Evolutionary conservation across 2,113 vertebrate species (phyloP).

Genomic region (Nothobranchius kuhntae): DNA sequence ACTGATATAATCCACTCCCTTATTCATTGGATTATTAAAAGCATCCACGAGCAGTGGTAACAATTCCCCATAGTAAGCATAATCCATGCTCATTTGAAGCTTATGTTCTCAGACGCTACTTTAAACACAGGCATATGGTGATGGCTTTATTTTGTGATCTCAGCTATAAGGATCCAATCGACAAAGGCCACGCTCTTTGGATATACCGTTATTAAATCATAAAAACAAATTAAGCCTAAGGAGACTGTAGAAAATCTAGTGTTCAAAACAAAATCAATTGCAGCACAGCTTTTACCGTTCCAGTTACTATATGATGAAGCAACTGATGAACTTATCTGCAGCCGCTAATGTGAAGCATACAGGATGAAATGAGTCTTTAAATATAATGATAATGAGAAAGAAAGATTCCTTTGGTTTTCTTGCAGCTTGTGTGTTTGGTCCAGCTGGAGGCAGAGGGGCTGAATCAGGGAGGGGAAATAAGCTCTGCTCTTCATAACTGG

Average conservation of each 20-base stretch:
- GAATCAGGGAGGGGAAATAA: slow-evolving; percentile 73
- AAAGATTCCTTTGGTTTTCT: slow-evolving; percentile 42
- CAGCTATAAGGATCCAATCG: slow-evolving; percentile 56
- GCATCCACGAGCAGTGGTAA: slow-evolving; percentile 44
- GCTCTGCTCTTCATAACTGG: slow-evolving; percentile 75
- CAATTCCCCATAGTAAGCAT: slow-evolving; percentile 51
- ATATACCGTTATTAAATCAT: slow-evolving; percentile 31
- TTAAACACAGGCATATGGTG: slow-evolving; percentile 74
- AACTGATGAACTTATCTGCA: slow-evolving; percentile 4
- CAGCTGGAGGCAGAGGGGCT: slow-evolving; percentile 54
- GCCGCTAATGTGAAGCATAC: slow-evolving; percentile 2
- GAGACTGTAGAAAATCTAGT: slow-evolving; percentile 11
- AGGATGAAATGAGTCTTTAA: slow-evolving; percentile 29
- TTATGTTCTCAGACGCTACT: slow-evolving; percentile 61
- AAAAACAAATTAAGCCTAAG: slow-evolving; percentile 18
- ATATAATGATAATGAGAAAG: slow-evolving; percentile 24
- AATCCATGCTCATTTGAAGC: slow-evolving; percentile 74
- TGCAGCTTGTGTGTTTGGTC: slow-evolving; percentile 53
- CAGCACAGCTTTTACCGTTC: slow-evolving; percentile 27
- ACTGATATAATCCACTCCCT: slow-evolving; percentile 39
- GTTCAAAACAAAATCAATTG: slow-evolving; percentile 27
- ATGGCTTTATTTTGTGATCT: slow-evolving; percentile 64
- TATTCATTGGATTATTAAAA: slow-evolving; percentile 56
- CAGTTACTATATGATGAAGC: slow-evolving; percentile 23
- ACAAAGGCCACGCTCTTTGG: slow-evolving; percentile 53